Evolutionary conservation across 2,888 invertebrate genomes (phyloP), one percentile per base, ranked within the genome.

Genomic region (Drosophila testacea): DNA sequence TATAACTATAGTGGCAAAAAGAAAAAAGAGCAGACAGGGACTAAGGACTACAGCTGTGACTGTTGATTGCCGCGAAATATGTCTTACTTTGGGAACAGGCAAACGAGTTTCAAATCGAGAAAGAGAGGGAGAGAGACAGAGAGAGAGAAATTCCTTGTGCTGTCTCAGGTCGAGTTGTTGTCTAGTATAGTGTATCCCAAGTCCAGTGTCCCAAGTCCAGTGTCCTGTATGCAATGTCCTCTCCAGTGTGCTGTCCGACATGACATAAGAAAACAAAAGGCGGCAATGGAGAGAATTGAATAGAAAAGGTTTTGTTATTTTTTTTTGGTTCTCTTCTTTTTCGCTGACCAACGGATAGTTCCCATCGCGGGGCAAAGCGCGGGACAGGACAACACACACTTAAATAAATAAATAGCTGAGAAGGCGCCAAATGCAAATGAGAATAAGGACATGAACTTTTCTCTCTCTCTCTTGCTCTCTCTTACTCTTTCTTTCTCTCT

Each of bases 181-280:
- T 44, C 6, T 32, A 51, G 34, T 44, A 11, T 6, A 4, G 16
- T 16, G 22, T 22, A 22, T 22, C 22, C 22, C 11, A 9, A 47
- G 28, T 38, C 34, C 32, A 34, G n/a, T 34, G 34, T 27, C 51
- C 46, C 11, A 9, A 47, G 28, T 38, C 34, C 32, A 34, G n/a
- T 34, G 34, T 27, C 51, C 46, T 7, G 13, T 48, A 42, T 70
- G 36, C 28, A 11, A 30, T 28, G 39, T 59, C 46, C 42, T 47
- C 47, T 69, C 54, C 50, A 56, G 69, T 36, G 41, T 62, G 59
- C 69, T 87, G 82, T 82, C 82, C 62, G 38, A 82, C 82, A 82
- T 87, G 82, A 82, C 82, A 87, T 87, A 87, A 73, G 82, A 87
- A 76, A 83, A 87, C 82, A 83, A 82, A 72, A 62, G 81, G n/a